These are phyloP conservation scores for Nyctibius bracteatus DNA, from an alignment of 2,113 vertebrate species.

Conservation along the genomic window DNA sequence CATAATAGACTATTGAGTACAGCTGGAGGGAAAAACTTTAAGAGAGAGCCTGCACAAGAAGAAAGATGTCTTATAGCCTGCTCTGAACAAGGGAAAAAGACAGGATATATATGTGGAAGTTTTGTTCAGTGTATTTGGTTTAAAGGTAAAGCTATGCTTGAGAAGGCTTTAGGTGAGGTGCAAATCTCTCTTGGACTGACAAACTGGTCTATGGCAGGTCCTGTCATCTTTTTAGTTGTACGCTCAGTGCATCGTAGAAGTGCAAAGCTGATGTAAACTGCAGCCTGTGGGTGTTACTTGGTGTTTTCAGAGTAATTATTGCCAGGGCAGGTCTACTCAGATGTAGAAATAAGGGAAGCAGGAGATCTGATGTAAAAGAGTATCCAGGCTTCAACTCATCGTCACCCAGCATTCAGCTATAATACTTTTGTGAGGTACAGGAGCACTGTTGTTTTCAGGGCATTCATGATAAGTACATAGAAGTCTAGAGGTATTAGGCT, in stretches of 20 bases:
- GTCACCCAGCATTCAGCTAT: not conserved
- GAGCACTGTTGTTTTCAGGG: not conserved
- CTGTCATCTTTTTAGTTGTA: not conserved
- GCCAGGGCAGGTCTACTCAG: not conserved
- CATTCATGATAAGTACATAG: not conserved
- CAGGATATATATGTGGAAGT: not conserved
- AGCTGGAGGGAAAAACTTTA: not conserved
- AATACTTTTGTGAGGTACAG: not conserved
- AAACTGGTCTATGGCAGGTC: not conserved
- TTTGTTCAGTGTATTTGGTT: not conserved
- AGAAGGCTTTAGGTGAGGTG: not conserved
- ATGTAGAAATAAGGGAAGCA: not conserved
- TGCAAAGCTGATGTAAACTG: not conserved
- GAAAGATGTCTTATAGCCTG: not conserved
- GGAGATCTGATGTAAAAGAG: not conserved
- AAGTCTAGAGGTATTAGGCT: not conserved
- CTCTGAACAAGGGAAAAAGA: not conserved
- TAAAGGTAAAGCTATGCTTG: not conserved
- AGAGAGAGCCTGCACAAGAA: not conserved
- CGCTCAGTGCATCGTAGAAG: rapidly evolving
- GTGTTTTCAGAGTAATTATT: not conserved
- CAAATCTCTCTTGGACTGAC: not conserved
- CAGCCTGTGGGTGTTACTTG: not conserved
- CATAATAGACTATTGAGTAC: not conserved
- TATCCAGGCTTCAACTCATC: not conserved